These are phyloP conservation scores for Ips nitidus DNA, from an alignment of 1,140 invertebrate genomes.

Conservation along the genomic window DNA sequence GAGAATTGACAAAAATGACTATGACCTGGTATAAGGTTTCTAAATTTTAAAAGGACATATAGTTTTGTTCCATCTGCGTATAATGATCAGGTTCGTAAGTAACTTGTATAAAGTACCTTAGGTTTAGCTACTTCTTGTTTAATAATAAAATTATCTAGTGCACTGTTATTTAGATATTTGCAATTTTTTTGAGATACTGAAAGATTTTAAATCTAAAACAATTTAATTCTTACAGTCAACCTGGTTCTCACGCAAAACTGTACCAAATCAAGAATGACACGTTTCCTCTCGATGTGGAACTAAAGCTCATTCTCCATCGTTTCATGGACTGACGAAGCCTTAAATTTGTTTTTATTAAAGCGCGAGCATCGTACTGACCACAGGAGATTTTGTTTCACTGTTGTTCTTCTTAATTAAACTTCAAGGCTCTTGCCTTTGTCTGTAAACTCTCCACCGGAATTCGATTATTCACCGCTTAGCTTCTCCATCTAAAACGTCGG, in stretches of 20 bases:
- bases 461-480: slow-evolving; percentile 4
- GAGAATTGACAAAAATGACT: too few species aligned
- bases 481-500: background rate
- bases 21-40: too few species aligned
- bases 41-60: too few species aligned
- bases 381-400: background rate
- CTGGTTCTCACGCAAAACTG: slow-evolving; percentile 13
- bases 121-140: too few species aligned
- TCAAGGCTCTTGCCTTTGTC: background rate
- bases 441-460: background rate
- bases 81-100: too few species aligned
- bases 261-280: slow-evolving; percentile 7
- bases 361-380: background rate
- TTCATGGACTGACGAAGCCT: background rate
- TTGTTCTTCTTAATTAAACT: background rate
- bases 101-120: too few species aligned
- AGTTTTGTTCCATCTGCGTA: too few species aligned
- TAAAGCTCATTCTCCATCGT: background rate
- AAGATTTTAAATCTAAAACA: too few species aligned
- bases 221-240: background rate
- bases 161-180: too few species aligned
- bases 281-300: slow-evolving; percentile 4
- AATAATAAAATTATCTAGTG: too few species aligned
- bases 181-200: too few species aligned
- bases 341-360: background rate